Evolutionary conservation across 2,797 vertebrate genomes (phyloP), one percentile per base, ranked within the genome.

Genomic region (Tadarida brasiliensis): DNA sequence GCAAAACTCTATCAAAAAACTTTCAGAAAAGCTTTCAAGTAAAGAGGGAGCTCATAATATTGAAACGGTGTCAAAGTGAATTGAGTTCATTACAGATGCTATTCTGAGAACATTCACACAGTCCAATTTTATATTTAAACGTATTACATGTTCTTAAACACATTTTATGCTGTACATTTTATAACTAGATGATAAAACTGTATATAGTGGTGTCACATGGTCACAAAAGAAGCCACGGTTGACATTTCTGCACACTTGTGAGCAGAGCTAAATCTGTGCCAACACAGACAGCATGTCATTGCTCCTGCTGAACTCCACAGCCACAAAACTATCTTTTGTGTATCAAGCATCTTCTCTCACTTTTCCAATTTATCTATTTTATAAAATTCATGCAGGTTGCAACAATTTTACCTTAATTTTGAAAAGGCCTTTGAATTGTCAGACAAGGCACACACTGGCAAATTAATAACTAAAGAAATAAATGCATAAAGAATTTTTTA

Each of bases 1-100:
- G 61, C 65, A 94, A 94, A 70, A 24, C 15, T 92, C 8, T 94
- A 78, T 47, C 61, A 81, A 68, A 92, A 90, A 92, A 94, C 70
- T 59, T 86, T 63, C 2, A 4, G 35, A 67, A 91, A 81, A 81
- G 24, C 76, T 95, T 80, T 95, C 88, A 83, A 84, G 51, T 17
- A 85, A 87, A 92, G 19, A 95, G 12, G 20, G 49, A 65, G 56
- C 28, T 93, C 65, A 49, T 51, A 59, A 19, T 44, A 67, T 1
- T 44, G 70, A 77, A 81, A 90, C 51, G 3, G 17, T 77, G 77
- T 94, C 90, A 49, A 87, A 91, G 68, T 63, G 68, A 94, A 70
- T 16, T 77, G 85, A 83, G 44, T 90, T 94, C 61, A 57, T 80
- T 76, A 87, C 57, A 63, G 82, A 89, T 59, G 16, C 44, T 76